Percentiles rank a stretch among this genome's conserved stretches.
These are phyloP conservation scores for Alethe diademata DNA, from an alignment of 2,113 vertebrate species.

Conservation along the genomic window DNA sequence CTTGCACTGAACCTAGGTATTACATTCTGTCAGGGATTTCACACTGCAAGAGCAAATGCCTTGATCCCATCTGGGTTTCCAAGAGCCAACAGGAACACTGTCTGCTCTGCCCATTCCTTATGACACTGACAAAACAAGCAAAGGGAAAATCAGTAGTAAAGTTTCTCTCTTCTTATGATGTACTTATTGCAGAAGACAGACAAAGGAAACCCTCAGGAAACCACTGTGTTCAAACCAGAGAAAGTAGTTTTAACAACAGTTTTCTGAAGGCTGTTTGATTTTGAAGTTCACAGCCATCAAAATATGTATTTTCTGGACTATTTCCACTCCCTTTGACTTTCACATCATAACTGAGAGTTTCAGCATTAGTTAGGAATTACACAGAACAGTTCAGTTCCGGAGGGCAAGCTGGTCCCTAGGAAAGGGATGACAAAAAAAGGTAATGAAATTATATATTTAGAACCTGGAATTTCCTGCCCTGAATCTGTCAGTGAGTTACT, in stretches of 20 bases:
- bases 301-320: neutral
- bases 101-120: neutral
- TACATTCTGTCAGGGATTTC: neutral
- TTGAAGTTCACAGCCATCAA: neutral
- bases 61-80: neutral
- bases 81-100: neutral
- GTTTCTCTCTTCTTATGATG: neutral
- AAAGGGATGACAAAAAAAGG: neutral
- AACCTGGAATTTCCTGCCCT: neutral
- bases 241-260: neutral
- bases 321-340: neutral
- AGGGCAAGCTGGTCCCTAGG: neutral
- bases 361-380: neutral
- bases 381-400: neutral
- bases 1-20: neutral
- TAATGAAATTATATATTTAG: neutral
- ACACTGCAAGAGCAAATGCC: neutral
- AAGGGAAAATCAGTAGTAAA: neutral
- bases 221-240: neutral
- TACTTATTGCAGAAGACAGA: neutral
- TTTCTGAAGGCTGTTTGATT: neutral
- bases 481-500: slow-evolving; percentile 14
- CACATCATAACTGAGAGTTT: neutral
- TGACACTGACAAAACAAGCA: neutral
- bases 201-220: neutral